Base-by-base conservation (phyloP, 2,113 vertebrate species). In the Xiphophorus hellerii region DNA sequence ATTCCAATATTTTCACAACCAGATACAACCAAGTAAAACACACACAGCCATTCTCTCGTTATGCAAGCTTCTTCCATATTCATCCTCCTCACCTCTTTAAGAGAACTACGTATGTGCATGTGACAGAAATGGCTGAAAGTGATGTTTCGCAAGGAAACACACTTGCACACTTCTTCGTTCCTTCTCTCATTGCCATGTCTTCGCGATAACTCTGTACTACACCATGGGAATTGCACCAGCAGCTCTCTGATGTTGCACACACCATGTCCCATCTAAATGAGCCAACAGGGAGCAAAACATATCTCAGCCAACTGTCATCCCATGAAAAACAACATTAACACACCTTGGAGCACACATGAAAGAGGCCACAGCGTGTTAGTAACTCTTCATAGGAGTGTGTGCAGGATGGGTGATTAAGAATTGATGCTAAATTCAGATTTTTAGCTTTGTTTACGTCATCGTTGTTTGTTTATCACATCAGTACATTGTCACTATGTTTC, bases 51-150 rank as follows among this genome's bases (percentile, higher is more conserved):
- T 28, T 22, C 31, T 3, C 0, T 31, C 28, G 14, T 71, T 17
- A 1, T 37, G n/a, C 9, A 5, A 51, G 66, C 44, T n/a, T 20
- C 61, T 3, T 67, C 29, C 20, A 39, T 35, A 2, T 31, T 63
- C 15, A 20, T 22, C 27, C 64, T 30, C 31, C 17, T 68, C 35
- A 4, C 30, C 60, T 27, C 29, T 39, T 54, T 75, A 66, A 42
- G 35, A 60, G 35, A 29, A 63, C 33, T 35, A 29, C 85, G 71
- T 87, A 29, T 87, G 71, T 87, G 82, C 64, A 63, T 74, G 22
- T 77, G 87, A 85, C 86, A 89, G 64, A 78, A 77, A 69, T 81
- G 87, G 74, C 78, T 91, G 82, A 75, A 83, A 77, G 29, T 87
- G 69, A 87, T 54, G 58, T 51, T 29, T 31, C 25, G 58, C 9